These are phyloP conservation scores for Notoglanidium macrostoma DNA, from an alignment of 2,797 vertebrate genomes.

Conservation along the genomic window DNA sequence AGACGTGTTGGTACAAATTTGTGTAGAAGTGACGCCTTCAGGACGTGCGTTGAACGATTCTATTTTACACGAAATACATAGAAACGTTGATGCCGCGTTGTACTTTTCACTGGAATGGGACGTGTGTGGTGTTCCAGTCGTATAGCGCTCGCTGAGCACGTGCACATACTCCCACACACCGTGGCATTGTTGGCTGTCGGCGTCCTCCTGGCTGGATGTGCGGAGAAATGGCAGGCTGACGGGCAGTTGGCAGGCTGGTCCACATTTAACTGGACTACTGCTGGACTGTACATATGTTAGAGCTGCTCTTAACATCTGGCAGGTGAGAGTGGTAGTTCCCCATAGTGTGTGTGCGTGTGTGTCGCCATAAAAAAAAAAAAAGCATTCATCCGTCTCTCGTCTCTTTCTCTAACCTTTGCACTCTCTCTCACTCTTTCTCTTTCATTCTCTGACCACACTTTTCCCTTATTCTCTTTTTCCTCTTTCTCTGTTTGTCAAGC, in stretches of 20 bases:
- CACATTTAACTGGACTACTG: conserved; percentile 33
- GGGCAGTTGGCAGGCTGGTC: conserved; percentile 36
- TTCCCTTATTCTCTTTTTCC: neutral
- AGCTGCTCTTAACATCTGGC: conserved; percentile 49
- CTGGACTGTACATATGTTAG: conserved; percentile 52
- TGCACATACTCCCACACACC: neutral
- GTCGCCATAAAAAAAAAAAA: neutral
- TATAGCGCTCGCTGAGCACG: neutral
- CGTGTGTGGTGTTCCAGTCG: neutral
- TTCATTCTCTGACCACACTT: neutral
- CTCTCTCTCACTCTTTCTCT: neutral
- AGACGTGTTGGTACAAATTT: too few species aligned
- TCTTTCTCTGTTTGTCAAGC: neutral
- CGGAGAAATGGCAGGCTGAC: conserved; percentile 35
- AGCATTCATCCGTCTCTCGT: neutral
- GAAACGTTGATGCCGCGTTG: neutral
- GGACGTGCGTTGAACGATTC: neutral
- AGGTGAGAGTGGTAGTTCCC: conserved; percentile 34
- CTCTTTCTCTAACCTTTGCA: neutral
- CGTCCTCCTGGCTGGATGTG: conserved; percentile 27
- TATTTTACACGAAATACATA: neutral
- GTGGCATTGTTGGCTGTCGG: conserved; percentile 40
- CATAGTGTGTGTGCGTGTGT: neutral
- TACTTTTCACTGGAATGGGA: neutral
- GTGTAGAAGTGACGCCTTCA: neutral